These are phyloP conservation scores for Leucophenga montana DNA, from an alignment of 2,888 invertebrate genomes.

Conservation along the genomic window DNA sequence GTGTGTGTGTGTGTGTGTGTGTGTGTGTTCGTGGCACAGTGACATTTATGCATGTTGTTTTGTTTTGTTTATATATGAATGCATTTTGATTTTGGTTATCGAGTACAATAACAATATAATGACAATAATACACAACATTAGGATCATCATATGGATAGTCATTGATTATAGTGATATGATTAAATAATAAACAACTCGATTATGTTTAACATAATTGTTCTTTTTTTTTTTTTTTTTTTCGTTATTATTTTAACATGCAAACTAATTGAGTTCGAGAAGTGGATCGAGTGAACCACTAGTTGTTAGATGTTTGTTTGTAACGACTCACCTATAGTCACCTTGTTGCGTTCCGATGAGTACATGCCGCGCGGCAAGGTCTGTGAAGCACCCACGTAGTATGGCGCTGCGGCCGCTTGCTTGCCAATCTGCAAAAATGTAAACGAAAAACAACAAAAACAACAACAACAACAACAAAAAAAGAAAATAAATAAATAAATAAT, in stretches of 20 bases:
- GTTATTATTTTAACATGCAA: constrained; percentile 2
- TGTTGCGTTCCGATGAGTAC: constrained; percentile 72
- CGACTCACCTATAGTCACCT: constrained; percentile 70
- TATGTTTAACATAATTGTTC: too few species aligned
- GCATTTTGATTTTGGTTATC: background rate
- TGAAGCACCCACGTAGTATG: constrained; percentile 73
- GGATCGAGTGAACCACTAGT: too few species aligned
- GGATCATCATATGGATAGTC: background rate
- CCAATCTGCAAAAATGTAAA: constrained; percentile 63
- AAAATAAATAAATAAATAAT: too few species aligned
- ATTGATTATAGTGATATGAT: too few species aligned
- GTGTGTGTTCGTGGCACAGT: background rate
- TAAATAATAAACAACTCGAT: too few species aligned
- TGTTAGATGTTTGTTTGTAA: background rate
- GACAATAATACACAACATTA: too few species aligned
- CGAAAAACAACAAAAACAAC: constrained; percentile 3
- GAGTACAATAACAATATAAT: background rate
- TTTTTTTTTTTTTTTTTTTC: background rate
- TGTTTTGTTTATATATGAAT: constrained; percentile 7
- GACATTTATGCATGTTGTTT: constrained; percentile 28
- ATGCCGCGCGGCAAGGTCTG: constrained; percentile 75
- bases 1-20: constrained; percentile 11
- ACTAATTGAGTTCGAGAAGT: background rate
- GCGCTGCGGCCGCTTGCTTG: constrained; percentile 70
- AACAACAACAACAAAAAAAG: too few species aligned